phyloP scores from a whole-genome alignment of 2,797 vertebrate species.

The Chrosomus eos region DNA sequence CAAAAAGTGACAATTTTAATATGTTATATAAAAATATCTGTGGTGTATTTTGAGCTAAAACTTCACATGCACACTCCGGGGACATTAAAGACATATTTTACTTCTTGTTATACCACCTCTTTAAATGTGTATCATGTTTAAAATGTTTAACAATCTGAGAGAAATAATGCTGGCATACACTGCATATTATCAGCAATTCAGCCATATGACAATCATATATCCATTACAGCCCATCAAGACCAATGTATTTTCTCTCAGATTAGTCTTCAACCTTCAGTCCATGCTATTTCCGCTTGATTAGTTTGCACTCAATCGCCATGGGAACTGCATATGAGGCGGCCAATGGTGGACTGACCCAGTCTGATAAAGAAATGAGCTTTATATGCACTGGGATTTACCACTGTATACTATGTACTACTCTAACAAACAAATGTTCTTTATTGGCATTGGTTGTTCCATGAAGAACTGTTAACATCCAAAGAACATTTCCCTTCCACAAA shows the following conservation, averaged over 20 bases:
- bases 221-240: conserved; percentile 15
- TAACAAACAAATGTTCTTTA: not conserved
- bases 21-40: no score
- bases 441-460: not conserved
- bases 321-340: not conserved
- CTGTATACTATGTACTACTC: not conserved
- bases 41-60: no score
- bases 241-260: conserved; percentile 11
- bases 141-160: not conserved
- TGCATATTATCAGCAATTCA: not conserved
- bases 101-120: no score
- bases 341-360: not conserved
- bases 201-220: not conserved
- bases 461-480: not conserved
- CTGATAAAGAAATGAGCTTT: not conserved
- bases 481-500: not conserved
- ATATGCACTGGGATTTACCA: not conserved
- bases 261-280: not conserved
- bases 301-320: conserved; percentile 13
- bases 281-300: not conserved
- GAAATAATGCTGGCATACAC: not conserved
- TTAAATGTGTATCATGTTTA: no score
- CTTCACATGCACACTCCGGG: no score
- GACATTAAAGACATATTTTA: no score
- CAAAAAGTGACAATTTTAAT: no score